A percentile compares a stretch with the other conserved stretches of the same genome.
Conservation (phyloP, 1,140 invertebrate species). For the Anastrepha ludens region DNA sequence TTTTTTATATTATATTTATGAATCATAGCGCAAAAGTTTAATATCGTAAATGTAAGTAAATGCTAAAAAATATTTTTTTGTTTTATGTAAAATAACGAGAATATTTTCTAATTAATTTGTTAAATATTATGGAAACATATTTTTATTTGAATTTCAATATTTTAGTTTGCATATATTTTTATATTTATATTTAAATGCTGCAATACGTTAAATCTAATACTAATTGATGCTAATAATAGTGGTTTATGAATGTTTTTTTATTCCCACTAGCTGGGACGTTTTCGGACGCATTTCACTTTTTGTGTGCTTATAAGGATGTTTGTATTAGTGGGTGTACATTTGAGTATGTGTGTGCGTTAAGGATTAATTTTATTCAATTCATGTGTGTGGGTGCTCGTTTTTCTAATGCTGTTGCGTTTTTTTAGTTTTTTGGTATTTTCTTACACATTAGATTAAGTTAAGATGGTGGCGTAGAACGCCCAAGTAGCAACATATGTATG, state of each 20-base stretch:
- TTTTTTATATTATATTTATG: no score
- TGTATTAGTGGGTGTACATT: background rate
- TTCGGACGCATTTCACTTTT: conserved; percentile 52
- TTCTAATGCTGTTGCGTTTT: conserved; percentile 1
- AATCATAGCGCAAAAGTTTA: no score
- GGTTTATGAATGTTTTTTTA: background rate
- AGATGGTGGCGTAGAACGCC: no score
- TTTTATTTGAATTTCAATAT: background rate
- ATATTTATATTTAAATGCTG: background rate
- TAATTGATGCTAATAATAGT: conserved; percentile 1
- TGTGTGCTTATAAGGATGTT: background rate
- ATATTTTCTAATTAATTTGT: no score
- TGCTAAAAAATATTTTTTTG: no score
- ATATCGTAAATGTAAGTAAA: no score
- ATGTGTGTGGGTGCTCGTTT: background rate
- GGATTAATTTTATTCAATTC: background rate
- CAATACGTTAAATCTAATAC: background rate
- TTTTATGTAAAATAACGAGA: no score
- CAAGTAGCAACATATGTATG: no score
- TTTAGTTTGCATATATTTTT: background rate
- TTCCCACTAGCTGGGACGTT: conserved; percentile 39
- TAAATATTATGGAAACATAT: background rate
- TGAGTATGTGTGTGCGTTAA: background rate
- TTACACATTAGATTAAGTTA: background rate
- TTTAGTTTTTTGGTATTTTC: background rate